These are phyloP conservation scores for Danionella cerebrum DNA, from an alignment of 2,113 vertebrate species.

Conservation along the genomic window DNA sequence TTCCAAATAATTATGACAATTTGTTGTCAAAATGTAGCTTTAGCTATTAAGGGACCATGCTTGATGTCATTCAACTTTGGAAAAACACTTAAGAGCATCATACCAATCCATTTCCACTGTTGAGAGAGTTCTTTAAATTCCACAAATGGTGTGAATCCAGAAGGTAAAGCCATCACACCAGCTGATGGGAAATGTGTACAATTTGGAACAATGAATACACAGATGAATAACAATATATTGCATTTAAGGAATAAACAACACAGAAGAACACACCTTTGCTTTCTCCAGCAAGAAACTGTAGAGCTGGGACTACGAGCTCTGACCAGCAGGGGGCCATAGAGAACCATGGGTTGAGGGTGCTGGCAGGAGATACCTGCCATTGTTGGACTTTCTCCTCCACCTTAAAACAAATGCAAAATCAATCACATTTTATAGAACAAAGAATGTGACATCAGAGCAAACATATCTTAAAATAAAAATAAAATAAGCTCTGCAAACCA, in stretches of 20 bases:
- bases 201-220: background rate
- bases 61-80: background rate
- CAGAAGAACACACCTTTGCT: slow-evolving; percentile 66
- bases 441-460: too few species aligned
- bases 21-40: too few species aligned
- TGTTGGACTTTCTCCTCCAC: slow-evolving; percentile 88
- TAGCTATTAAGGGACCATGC: background rate
- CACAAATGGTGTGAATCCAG: slow-evolving; percentile 84
- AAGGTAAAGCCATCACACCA: slow-evolving; percentile 70
- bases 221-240: background rate
- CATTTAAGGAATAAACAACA: background rate
- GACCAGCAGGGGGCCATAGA: slow-evolving; percentile 87
- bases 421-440: background rate
- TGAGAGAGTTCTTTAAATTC: slow-evolving; percentile 86
- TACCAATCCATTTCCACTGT: slow-evolving; percentile 91
- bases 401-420: slow-evolving; percentile 51
- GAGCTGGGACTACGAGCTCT: slow-evolving; percentile 80
- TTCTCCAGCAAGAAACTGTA: slow-evolving; percentile 89
- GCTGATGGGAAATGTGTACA: slow-evolving; percentile 40
- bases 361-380: slow-evolving; percentile 88
- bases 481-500: slow-evolving; percentile 59
- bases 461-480: background rate
- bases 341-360: slow-evolving; percentile 88
- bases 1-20: too few species aligned
- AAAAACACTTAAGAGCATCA: slow-evolving; percentile 37